A percentile compares a stretch with the other conserved stretches of the same genome.
Conservation (phyloP, 2,888 invertebrate genomes). For the Drosophila limbata region DNA sequence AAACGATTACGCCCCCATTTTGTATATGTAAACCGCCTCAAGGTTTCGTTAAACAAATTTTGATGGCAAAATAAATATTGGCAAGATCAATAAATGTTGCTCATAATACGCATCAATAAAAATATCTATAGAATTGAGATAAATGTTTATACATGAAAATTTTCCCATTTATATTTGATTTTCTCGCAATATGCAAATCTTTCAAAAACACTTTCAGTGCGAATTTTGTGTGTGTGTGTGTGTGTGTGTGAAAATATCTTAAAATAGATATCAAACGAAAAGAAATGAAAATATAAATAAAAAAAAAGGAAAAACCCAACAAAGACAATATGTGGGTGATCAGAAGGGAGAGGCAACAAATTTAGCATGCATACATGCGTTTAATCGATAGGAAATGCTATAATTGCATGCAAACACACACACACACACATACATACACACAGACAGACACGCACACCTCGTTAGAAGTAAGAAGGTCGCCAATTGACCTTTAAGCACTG, state of each 20-base stretch:
- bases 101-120: slow-evolving; percentile 27
- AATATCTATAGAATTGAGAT: slow-evolving; percentile 18
- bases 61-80: slow-evolving; percentile 9
- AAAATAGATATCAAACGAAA: slow-evolving; percentile 69
- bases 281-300: slow-evolving; percentile 22
- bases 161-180: slow-evolving; percentile 35
- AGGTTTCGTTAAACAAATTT: slow-evolving; percentile 19
- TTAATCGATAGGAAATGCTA: slow-evolving; percentile 76
- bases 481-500: slow-evolving; percentile 71
- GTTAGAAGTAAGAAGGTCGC: slow-evolving; percentile 65
- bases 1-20: slow-evolving; percentile 4
- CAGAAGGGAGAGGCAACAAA: slow-evolving; percentile 8
- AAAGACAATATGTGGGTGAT: slow-evolving; percentile 5
- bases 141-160: slow-evolving; percentile 32
- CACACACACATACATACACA: slow-evolving; percentile 8
- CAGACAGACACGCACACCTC: slow-evolving; percentile 53
- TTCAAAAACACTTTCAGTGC: slow-evolving; percentile 32
- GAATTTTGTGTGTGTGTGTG: slow-evolving; percentile 21
- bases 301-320: slow-evolving; percentile 43
- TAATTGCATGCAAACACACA: slow-evolving; percentile 68
- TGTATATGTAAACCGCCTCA: slow-evolving; percentile 1
- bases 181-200: slow-evolving; percentile 29
- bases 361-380: slow-evolving; percentile 64
- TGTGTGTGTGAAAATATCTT: slow-evolving; percentile 44
- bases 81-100: slow-evolving; percentile 34